phyloP scores from a whole-genome alignment of 2,888 invertebrate species.

The Tipula vernalis region DNA sequence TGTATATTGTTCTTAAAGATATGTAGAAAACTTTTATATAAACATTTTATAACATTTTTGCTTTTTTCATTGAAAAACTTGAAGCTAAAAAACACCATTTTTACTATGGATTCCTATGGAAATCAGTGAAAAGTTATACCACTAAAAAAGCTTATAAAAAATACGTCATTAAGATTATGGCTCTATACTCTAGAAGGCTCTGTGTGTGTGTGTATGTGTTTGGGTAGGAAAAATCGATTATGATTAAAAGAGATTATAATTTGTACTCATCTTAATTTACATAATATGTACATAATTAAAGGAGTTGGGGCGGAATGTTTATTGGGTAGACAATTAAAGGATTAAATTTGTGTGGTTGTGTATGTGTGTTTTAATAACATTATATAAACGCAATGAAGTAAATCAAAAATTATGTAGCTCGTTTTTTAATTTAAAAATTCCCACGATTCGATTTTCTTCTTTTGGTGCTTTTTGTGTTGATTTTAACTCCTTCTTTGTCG shows the following conservation, averaged over 20 bases:
- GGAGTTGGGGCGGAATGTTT: neutral
- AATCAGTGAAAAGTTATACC: too few relatives aligned
- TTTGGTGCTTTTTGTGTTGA: neutral
- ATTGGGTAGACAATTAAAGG: neutral
- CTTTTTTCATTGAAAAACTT: too few relatives aligned
- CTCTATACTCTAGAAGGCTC: too few relatives aligned
- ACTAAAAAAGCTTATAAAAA: too few relatives aligned
- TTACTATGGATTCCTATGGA: too few relatives aligned
- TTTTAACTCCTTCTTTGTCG: neutral
- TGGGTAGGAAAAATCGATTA: neutral
- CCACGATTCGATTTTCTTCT: neutral
- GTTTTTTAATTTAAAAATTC: neutral
- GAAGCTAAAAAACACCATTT: too few relatives aligned
- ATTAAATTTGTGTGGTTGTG: neutral
- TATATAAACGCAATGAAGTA: neutral
- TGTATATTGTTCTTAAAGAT: too few relatives aligned
- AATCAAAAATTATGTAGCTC: neutral
- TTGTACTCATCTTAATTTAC: neutral
- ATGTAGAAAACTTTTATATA: too few relatives aligned
- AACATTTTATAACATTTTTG: too few relatives aligned
- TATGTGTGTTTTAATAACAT: neutral
- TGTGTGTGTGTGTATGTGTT: neutral
- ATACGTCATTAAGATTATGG: too few relatives aligned
- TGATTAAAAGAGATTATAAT: neutral
- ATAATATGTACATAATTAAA: neutral